phyloP scores from a whole-genome alignment of 1,140 invertebrate genomes.

The Lucilia cuprina region DNA sequence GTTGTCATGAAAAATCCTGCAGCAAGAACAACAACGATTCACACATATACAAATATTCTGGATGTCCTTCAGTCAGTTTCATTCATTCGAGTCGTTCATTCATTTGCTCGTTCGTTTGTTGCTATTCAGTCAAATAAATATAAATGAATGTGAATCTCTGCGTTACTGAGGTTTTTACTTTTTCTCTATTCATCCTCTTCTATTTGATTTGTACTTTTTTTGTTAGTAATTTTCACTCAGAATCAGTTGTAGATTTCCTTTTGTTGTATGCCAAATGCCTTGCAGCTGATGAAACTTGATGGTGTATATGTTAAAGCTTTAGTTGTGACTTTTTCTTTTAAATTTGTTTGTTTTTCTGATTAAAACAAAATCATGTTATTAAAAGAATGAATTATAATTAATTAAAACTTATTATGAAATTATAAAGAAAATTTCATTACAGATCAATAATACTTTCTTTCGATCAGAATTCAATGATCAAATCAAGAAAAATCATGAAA shows the following conservation, averaged over 20 bases:
- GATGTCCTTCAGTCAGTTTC: background rate
- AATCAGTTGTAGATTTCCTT: background rate
- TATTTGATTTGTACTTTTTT: background rate
- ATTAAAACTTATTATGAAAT: no score
- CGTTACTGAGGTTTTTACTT: slow-evolving; percentile 13
- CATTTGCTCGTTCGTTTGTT: background rate
- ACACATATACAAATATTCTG: background rate
- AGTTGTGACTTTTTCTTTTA: background rate
- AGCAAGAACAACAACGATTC: background rate
- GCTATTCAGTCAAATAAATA: background rate
- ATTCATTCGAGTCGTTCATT: background rate
- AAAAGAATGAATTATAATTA: no score
- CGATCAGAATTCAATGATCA: no score
- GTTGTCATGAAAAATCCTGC: background rate
- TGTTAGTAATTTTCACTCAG: background rate
- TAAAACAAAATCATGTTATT: no score
- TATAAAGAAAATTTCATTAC: no score
- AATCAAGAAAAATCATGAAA: no score
- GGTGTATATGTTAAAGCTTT: background rate
- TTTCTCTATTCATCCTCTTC: background rate
- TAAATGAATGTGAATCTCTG: background rate
- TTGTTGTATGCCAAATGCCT: slow-evolving; percentile 1
- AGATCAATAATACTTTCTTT: no score
- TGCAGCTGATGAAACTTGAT: background rate
- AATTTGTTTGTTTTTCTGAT: no score